Conservation (phyloP, 2,113 vertebrate genomes). For the Chionodraco myersi region DNA sequence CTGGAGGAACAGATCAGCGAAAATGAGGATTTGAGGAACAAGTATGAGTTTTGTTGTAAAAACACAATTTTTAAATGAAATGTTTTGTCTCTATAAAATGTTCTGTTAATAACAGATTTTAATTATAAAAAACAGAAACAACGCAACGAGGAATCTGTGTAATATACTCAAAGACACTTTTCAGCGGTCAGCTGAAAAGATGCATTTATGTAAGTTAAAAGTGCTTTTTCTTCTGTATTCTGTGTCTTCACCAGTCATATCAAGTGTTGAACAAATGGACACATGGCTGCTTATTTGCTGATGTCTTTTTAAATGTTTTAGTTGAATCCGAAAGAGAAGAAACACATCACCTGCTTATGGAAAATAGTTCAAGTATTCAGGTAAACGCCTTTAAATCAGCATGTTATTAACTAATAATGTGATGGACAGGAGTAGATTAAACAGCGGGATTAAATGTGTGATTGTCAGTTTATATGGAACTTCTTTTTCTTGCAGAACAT, state of each 20-base stretch:
- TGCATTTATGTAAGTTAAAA: conserved; percentile 88
- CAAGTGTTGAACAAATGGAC: background rate
- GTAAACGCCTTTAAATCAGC: conserved; percentile 79
- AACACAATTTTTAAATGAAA: background rate
- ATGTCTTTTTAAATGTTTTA: conserved; percentile 63
- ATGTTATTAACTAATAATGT: background rate
- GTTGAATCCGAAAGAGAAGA: conserved; percentile 94
- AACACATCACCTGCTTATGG: conserved; percentile 87
- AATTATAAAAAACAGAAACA: conserved; percentile 80
- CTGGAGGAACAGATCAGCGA: conserved; percentile 92
- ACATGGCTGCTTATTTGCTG: conserved; percentile 13
- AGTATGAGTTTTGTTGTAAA: conserved; percentile 81
- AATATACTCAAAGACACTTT: conserved; percentile 92
- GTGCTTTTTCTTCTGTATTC: background rate
- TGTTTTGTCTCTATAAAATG: background rate
- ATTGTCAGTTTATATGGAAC: background rate
- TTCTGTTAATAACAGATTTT: conserved; percentile 24
- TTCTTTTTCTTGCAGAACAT: conserved; percentile 83
- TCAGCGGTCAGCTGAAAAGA: conserved; percentile 88
- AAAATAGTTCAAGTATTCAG: conserved; percentile 88
- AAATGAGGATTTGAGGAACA: conserved; percentile 92
- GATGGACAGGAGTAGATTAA: background rate
- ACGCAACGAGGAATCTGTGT: conserved; percentile 89
- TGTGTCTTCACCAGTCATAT: background rate
- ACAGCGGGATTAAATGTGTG: background rate